phyloP scores from a whole-genome alignment of 1,140 invertebrate genomes.

The Chelonus insularis region DNA sequence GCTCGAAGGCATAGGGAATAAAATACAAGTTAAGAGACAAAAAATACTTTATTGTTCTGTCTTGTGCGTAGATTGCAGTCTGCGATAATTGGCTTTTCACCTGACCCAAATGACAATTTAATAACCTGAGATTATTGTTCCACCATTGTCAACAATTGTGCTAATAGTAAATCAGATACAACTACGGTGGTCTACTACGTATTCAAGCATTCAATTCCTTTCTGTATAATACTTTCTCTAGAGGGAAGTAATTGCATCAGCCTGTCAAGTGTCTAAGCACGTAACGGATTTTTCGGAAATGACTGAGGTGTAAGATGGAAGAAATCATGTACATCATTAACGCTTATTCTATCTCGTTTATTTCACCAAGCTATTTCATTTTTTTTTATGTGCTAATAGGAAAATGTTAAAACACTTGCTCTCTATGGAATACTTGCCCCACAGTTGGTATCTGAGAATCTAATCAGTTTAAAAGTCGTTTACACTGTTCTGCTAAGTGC shows the following conservation, averaged over 20 bases:
- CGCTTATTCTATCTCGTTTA: not conserved
- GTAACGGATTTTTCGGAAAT: slow-evolving; percentile 5
- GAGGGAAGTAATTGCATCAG: slow-evolving; percentile 23
- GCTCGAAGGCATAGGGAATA: not conserved
- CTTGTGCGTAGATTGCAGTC: not conserved
- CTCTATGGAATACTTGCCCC: too few relatives aligned
- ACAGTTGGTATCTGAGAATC: too few relatives aligned
- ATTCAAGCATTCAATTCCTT: not conserved
- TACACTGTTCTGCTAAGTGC: too few relatives aligned
- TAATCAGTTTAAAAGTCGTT: too few relatives aligned
- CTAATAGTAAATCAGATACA: not conserved
- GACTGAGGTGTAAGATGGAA: not conserved
- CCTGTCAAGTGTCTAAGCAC: slow-evolving; percentile 4
- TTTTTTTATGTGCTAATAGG: too few relatives aligned
- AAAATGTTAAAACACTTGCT: too few relatives aligned
- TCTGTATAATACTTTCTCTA: slow-evolving; percentile 12
- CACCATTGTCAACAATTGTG: not conserved
- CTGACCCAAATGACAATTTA: slow-evolving; percentile 8
- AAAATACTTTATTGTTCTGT: slow-evolving; percentile 12
- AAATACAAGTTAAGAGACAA: not conserved
- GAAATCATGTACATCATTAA: slow-evolving; percentile 4
- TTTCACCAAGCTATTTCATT: not conserved
- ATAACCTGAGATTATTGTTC: not conserved
- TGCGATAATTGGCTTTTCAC: slow-evolving; percentile 4
- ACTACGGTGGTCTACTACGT: not conserved